Base-by-base conservation (phyloP, 2,113 vertebrate genomes). In the Ariopsis seemanni region DNA sequence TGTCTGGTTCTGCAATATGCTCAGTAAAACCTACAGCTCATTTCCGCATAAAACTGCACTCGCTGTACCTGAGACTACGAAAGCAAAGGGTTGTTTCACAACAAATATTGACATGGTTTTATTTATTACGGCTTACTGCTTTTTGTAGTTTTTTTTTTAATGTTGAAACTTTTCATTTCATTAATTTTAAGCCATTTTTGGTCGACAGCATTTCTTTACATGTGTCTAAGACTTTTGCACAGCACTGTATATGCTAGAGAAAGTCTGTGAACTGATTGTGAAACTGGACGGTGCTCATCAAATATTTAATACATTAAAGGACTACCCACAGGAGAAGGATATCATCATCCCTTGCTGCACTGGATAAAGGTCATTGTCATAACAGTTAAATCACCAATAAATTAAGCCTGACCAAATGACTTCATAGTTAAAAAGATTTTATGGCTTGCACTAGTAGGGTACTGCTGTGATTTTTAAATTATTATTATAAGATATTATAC, bases 291-390 rank as follows among this genome's bases (percentile, higher is more conserved):
- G 22, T 63, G 58, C 63, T 50, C 57, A 20, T n/a, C 12, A 52
- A 7, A 72, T 58, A 25, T 52, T 77, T 22, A 75, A 75, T 48
- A 18, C 71, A 42, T 25, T 75, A 25, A 85, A 74, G 34, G 17
- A 57, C 42, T 75, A 11, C 84, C 71, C 30, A 62, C 34, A 85
- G 8, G 42, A 62, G 25, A 75, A 77, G 22, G 71, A 52, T 63
- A 30, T 78, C 62, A 67, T 85, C 58, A 63, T 85, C 42, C 74
- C 60, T 52, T 67, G 72, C 74, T 86, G 85, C 60, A 69, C 50
- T 81, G 18, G 50, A 22, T 30, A 79, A 69, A 69, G 75, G 77
- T 71, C 0, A 71, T n/a, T 71, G 53, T n/a, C 50, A 60, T 58
- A 48, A 10, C 52, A 69, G 48, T 69, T 22, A 75, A 52, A 77